These are phyloP conservation scores for Xanthorhoe designata DNA, from an alignment of 2,888 invertebrate genomes.

Conservation along the genomic window DNA sequence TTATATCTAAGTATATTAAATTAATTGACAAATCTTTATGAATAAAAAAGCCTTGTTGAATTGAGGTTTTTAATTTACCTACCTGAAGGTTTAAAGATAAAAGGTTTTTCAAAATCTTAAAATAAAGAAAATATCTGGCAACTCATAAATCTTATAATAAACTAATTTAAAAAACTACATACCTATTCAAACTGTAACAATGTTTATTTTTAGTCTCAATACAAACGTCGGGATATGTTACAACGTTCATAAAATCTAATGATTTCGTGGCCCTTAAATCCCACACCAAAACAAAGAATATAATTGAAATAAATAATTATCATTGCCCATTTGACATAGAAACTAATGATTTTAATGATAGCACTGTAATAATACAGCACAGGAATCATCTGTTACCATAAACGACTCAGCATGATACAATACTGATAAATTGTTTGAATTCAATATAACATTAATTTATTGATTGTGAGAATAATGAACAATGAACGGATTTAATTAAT, in stretches of 20 bases:
- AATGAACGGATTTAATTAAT: slow-evolving; percentile 45
- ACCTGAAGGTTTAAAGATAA: too few relatives aligned
- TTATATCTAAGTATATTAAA: too few relatives aligned
- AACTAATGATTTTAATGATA: slow-evolving; percentile 67
- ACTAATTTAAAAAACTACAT: neutral
- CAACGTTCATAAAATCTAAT: slow-evolving; percentile 20
- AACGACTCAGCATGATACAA: slow-evolving; percentile 63
- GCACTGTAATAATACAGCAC: slow-evolving; percentile 58
- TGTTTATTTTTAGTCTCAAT: neutral
- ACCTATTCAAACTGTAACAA: neutral
- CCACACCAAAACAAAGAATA: slow-evolving; percentile 31
- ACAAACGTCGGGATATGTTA: slow-evolving; percentile 7
- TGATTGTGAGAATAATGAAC: slow-evolving; percentile 44
- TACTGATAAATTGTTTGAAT: slow-evolving; percentile 66
- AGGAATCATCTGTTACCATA: slow-evolving; percentile 64
- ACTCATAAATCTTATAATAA: neutral
- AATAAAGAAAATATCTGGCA: too few relatives aligned
- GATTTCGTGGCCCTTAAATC: slow-evolving; percentile 13
- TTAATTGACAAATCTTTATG: too few relatives aligned
- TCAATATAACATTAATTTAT: slow-evolving; percentile 54
- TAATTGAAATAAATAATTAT: slow-evolving; percentile 39
- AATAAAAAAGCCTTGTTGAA: too few relatives aligned
- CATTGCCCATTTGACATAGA: slow-evolving; percentile 62
- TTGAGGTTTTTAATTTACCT: too few relatives aligned
- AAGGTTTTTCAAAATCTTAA: too few relatives aligned